Evolutionary conservation across 2,113 vertebrate genomes (phyloP).

Genomic region (Phainopepla nitens): DNA sequence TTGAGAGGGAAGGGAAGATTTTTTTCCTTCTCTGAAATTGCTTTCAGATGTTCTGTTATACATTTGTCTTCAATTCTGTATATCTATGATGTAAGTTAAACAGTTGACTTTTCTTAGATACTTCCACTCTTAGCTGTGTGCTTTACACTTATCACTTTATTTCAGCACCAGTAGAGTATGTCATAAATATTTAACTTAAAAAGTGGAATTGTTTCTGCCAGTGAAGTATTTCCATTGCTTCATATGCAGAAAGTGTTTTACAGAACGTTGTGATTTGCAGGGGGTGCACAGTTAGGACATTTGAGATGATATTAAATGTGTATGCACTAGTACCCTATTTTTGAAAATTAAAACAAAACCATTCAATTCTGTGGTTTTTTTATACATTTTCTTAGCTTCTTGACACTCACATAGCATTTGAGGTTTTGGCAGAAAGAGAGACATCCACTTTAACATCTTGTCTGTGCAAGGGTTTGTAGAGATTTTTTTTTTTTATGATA

Average conservation of each 20-base stretch:
- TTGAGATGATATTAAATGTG: neutral
- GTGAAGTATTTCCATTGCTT: neutral
- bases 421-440: neutral
- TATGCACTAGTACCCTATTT: neutral
- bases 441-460: neutral
- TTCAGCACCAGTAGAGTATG: neutral
- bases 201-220: neutral
- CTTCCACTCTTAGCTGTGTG: neutral
- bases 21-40: neutral
- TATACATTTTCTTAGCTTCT: neutral
- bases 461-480: neutral
- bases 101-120: neutral
- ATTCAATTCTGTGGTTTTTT: neutral
- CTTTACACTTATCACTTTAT: neutral
- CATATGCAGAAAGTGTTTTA: neutral
- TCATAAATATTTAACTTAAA: neutral
- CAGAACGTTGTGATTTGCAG: neutral
- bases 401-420: neutral
- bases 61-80: neutral
- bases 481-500: neutral
- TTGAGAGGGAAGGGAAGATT: neutral
- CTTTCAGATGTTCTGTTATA: neutral
- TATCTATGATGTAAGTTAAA: neutral
- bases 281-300: neutral
- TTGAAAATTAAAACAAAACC: neutral